Evolutionary conservation across 2,113 vertebrate species (phyloP).

Genomic region (Chionomys nivalis): DNA sequence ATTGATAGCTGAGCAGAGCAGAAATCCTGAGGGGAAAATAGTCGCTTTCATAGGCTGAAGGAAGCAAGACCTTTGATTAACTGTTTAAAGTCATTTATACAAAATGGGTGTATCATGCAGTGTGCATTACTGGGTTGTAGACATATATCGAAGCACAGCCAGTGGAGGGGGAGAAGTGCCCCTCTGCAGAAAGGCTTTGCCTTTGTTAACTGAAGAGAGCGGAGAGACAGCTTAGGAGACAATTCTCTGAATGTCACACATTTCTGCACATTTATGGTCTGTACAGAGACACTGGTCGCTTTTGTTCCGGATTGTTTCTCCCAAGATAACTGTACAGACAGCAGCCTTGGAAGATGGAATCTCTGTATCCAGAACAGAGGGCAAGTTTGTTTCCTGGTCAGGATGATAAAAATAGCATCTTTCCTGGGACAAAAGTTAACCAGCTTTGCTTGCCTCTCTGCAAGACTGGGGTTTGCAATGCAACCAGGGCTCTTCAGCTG

Average conservation of each 20-base stretch:
- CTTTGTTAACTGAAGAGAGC: background rate
- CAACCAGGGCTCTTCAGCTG: background rate
- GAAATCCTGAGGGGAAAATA: slow-evolving; percentile 57
- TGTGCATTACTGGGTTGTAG: background rate
- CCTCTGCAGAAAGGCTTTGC: background rate
- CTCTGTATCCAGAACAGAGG: background rate
- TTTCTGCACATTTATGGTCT: background rate
- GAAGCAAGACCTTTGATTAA: slow-evolving; percentile 51
- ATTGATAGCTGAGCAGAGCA: slow-evolving; percentile 58
- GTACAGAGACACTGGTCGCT: background rate
- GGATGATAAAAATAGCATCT: slow-evolving; percentile 10
- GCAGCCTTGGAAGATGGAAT: background rate
- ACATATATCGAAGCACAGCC: background rate
- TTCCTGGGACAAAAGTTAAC: background rate
- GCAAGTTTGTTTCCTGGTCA: background rate
- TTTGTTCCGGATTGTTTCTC: background rate
- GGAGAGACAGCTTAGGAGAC: background rate
- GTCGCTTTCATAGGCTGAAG: slow-evolving; percentile 25
- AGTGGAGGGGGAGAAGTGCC: background rate
- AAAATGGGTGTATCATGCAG: background rate
- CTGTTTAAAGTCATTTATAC: slow-evolving; percentile 59
- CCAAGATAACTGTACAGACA: background rate
- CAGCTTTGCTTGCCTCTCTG: background rate
- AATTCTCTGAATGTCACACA: background rate
- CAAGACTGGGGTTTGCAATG: background rate